Conservation (phyloP, 1,140 invertebrate species). For the Drosophila varians region DNA sequence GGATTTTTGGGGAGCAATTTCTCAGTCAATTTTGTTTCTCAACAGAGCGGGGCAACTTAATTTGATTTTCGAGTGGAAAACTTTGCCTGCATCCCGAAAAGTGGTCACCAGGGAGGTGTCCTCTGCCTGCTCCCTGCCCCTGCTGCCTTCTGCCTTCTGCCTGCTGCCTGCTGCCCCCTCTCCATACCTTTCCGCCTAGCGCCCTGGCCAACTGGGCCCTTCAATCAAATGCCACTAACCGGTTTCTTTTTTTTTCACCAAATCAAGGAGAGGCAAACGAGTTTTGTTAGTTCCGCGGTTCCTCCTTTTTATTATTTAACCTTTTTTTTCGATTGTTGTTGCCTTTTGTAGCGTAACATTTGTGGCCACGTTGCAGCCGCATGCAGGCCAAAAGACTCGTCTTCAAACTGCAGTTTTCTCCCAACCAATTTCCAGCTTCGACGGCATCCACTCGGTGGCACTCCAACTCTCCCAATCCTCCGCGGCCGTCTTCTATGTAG, state of each 20-base stretch:
- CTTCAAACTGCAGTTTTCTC: constrained; percentile 27
- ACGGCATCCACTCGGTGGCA: neutral
- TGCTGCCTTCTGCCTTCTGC: neutral
- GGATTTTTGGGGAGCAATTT: constrained; percentile 26
- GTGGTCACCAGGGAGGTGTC: constrained; percentile 3
- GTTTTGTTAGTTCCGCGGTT: constrained; percentile 57
- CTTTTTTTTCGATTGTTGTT: neutral
- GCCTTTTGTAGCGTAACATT: constrained; percentile 15
- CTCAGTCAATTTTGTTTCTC: constrained; percentile 31
- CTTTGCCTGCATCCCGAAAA: constrained; percentile 11
- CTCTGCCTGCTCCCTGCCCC: neutral
- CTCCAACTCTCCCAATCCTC: neutral
- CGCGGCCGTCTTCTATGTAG: constrained; percentile 63
- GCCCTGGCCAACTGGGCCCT: constrained; percentile 42
- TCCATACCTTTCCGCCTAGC: neutral
- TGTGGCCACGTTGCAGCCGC: constrained; percentile 48
- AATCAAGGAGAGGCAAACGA: constrained; percentile 31
- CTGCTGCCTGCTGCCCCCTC: neutral
- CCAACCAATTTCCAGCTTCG: neutral
- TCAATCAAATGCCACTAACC: constrained; percentile 69
- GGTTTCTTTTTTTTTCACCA: constrained; percentile 38
- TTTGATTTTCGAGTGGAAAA: constrained; percentile 53
- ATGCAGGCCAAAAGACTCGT: constrained; percentile 7
- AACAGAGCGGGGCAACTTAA: constrained; percentile 20
- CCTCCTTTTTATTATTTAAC: neutral